A percentile compares a stretch with the other conserved stretches of the same genome.
These are phyloP conservation scores for Macrobrachium nipponense DNA, from an alignment of 1,140 invertebrate species.

Conservation along the genomic window DNA sequence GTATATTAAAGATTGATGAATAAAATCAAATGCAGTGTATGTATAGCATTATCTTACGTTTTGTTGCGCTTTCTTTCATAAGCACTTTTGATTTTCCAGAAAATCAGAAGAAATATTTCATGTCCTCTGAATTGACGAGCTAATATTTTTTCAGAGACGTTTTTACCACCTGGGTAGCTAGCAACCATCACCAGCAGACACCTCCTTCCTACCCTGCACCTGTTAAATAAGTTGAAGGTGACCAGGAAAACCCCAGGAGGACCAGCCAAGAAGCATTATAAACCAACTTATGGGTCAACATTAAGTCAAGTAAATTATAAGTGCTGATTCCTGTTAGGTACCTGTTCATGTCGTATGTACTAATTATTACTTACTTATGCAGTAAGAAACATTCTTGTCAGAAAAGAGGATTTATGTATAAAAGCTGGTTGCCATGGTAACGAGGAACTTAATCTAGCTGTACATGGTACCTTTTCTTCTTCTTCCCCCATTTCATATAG, in stretches of 20 bases:
- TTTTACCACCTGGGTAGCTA: constrained; percentile 88
- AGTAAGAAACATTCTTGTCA: constrained; percentile 3
- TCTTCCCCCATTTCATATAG: constrained; percentile 31
- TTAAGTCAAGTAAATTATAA: constrained; percentile 34
- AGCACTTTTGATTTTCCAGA: neutral
- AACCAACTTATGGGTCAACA: constrained; percentile 16
- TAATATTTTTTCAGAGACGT: constrained; percentile 80
- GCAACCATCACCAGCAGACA: constrained; percentile 77
- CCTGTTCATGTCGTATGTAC: constrained; percentile 11
- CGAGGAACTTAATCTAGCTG: neutral
- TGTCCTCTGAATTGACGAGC: neutral
- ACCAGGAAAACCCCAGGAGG: constrained; percentile 17
- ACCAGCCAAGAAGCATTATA: constrained; percentile 48
- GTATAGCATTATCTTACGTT: no score
- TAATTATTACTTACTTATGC: neutral
- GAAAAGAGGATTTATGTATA: constrained; percentile 2
- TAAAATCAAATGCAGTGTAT: no score
- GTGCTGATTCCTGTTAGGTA: constrained; percentile 37
- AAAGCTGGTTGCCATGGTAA: constrained; percentile 2
- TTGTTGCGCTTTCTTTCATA: neutral
- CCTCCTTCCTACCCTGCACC: constrained; percentile 62
- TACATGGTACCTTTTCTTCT: constrained; percentile 41
- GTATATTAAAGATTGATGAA: no score
- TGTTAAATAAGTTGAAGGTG: constrained; percentile 59
- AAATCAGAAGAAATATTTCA: no score